Base-by-base conservation (phyloP, 2,113 vertebrate genomes). In the Actenoides hombroni region DNA sequence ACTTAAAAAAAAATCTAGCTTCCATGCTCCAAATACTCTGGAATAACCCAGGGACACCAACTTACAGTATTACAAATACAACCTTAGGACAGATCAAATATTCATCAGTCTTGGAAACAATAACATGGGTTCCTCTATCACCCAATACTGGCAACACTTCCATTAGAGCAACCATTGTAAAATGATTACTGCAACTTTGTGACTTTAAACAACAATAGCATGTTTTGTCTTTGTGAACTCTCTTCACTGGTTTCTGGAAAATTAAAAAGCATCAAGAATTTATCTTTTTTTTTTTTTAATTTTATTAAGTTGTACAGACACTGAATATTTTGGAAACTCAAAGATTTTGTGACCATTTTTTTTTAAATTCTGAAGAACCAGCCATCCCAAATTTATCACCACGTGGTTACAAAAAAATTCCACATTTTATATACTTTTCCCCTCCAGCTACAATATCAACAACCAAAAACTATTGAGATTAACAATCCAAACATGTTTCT, bases 401-500 rank as follows among this genome's bases (percentile, higher is more conserved):
- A 21, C 13, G 15, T 5, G 13, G 9, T 37, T 65, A 42, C 8
- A 37, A 71, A 83, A 83, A 59, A 60, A 23, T 16, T 49, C 20
- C 13, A 70, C 13, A 44, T 67, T 37, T 63, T 46, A 33, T 63
- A 15, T 6, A 51, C 4, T 77, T 86, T 73, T 63, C 40, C 37
- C 56, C 76, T 88, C 73, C 64, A 86, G 51, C 33, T 90, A 77
- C 35, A 75, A 84, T 74, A 60, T 81, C 64, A 83, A 70, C 51
- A 69, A 63, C 0, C 1, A 88, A 67, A 81, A 82, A 11, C 56
- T 78, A 46, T 71, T 51, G 75, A 78, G 68, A 77, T 86, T 92
- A 94, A 81, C 33, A 92, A 74, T 70, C 16, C 46, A 86, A 94
- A 78, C 28, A 37, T 26, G 13, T 83, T 83, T 90, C 80, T 64